Evolutionary conservation across 2,888 invertebrate species (phyloP), one percentile per base, ranked within the genome.

Genomic region (Dryobota labecula): DNA sequence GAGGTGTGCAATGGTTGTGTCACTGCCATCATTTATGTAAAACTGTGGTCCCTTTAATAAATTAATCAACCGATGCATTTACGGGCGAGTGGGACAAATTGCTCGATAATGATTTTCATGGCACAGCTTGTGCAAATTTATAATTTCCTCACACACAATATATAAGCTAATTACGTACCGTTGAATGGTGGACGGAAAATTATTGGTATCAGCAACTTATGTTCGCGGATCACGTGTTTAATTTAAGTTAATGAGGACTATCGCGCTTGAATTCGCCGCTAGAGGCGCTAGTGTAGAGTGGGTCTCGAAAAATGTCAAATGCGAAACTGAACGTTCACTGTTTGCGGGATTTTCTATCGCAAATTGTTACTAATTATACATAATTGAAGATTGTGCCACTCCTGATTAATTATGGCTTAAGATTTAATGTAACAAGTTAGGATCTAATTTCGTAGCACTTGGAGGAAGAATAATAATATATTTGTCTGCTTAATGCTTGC

Each of bases 21-120:
- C 57, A 79, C 61, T 62, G 78, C 87, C 87, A 91, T 92, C 90
- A 90, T 91, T 92, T 91, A 89, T 86, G 87, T 88, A 88, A 87
- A 88, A 87, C 87, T 92, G 92, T 88, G 93, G 92, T 92, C 86
- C 82, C 86, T 82, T 89, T 90, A 92, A 92, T 92, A 93, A 93
- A 94, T 94, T 92, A 92, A 93, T 93, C 92, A 93, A 90, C 83
- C 80, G 86, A 89, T 89, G 90, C 90, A 92, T 93, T 92, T 90
- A 91, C 88, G 89, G 89, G 77, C 88, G 85, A 90, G 87, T 89
- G 90, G 89, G 83, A 91, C 91, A 92, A 92, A 94, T 94, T 91
- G 91, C 85, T 87, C 90, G 87, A 86, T 92, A 92, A 93, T 92
- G 89, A 92, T 93, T 94, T 90, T 89, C 88, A 79, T 78, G 82